Base-by-base conservation (phyloP, 2,113 vertebrate genomes). In the Rhinolophus ferrumequinum region DNA sequence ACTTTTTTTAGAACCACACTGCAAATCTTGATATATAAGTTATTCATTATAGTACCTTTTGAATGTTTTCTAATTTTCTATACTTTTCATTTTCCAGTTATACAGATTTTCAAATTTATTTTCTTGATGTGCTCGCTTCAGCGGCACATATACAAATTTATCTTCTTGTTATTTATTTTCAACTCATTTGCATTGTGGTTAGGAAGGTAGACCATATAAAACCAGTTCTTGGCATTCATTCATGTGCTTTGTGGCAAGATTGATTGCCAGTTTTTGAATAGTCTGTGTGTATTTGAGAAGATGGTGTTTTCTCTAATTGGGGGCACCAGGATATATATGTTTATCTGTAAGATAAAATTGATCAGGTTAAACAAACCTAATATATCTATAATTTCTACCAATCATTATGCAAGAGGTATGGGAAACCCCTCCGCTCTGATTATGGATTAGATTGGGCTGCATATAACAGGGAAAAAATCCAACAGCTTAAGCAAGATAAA, bases 291-390 rank as follows among this genome's bases (percentile, higher is more conserved):
- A 41, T 90, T 47, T 60, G 41, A 91, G 38, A 88, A 79, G 19
- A 80, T 47, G 60, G 0, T 58, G 38, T 84, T 95, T 93, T 96
- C 64, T 96, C 58, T 93, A n/a, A 54, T 73, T 90, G 67, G 54
- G 69, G 24, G 7, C 22, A 75, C 15, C 28, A n/a, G 54, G 5
- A 33, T 85, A 6, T 77, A 72, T 84, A 64, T 70, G 35, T 30
- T 77, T 8, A 52, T 69, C 13, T 58, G 10, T 75, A 82, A 52
- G 47, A 28, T 77, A 79, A 67, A 88, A 70, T 80, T 90, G 50
- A 58, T 41, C 33, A 12, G 2, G 3, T 82, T 83, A 76, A 75
- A 50, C 8, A 19, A 69, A 62, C 75, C 28, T 83, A 22, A 60
- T 72, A 35, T 67, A 62, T 56, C 8, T 30, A 16, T 58, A 66